Evolutionary conservation across 2,113 vertebrate species (phyloP), one percentile per base, ranked within the genome.

Genomic region (Osmerus eperlanus): DNA sequence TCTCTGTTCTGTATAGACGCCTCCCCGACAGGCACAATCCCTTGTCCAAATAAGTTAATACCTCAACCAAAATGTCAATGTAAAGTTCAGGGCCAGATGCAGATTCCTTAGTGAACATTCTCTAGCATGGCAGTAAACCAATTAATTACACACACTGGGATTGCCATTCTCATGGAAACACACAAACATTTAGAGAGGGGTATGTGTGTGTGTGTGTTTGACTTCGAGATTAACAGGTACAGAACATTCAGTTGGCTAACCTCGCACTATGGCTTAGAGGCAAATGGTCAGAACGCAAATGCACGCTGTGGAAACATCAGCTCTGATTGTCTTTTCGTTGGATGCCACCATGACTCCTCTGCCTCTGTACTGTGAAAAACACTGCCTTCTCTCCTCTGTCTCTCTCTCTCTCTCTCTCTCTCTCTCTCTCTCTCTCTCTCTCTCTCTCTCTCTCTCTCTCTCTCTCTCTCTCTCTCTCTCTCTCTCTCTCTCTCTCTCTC

Each of bases 21-120:
- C 85, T 78, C 87, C 79, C 84, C 81, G 60, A 79, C 74, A 72
- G 82, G 67, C 78, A 55, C 82, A 83, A 88, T 87, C 86, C 77
- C 74, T 83, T 85, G 77, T 83, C 69, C 77, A 89, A 89, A 89
- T 86, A 91, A 82, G 81, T 86, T 83, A 88, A 88, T 86, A 82
- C 84, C 83, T 88, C 73, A 78, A 71, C 83, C 75, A 84, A 89
- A 84, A 86, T 80, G 75, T 87, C 80, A 83, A 88, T 89, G 82
- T 85, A 88, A 89, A 91, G 89, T 90, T 90, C 87, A 91, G 70
- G 81, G 82, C 70, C 79, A 79, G 76, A 85, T 78, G 73, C 79
- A 82, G 76, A 89, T 88, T 90, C 86, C 85, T 84, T 78, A 74
- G 80, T 65, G 79, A 61, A 81, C 72, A 32, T 61, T 6, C 67